Conservation (phyloP, 1,140 invertebrate genomes). For the Schlechtendalia chinensis region DNA sequence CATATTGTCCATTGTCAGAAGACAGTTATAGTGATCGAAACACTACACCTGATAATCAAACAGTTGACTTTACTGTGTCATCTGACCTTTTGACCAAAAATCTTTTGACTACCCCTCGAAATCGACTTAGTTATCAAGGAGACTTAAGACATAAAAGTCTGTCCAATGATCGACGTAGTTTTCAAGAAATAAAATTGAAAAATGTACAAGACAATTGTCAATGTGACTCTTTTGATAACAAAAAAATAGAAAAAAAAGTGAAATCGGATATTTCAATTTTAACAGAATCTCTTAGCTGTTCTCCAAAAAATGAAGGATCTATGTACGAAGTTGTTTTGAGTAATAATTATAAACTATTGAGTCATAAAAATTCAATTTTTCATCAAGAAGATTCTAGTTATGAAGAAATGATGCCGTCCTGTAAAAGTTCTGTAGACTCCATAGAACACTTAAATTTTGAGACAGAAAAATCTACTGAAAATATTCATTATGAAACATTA, state of each 20-base stretch:
- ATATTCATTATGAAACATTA: conserved; percentile 44
- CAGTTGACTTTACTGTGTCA: neutral
- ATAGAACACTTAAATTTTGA: conserved; percentile 37
- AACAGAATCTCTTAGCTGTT: conserved; percentile 23
- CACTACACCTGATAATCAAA: neutral
- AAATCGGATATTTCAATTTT: conserved; percentile 29
- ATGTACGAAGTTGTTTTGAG: conserved; percentile 15
- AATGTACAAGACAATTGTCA: neutral
- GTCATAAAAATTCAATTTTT: conserved; percentile 38
- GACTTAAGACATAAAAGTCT: conserved; percentile 36
- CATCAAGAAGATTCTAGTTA: conserved; percentile 33
- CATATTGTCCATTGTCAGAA: conserved; percentile 52
- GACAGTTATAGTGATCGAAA: conserved; percentile 51
- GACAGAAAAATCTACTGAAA: conserved; percentile 21
- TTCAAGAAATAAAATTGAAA: conserved; percentile 42
- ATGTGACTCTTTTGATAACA: conserved; percentile 1
- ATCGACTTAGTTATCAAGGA: conserved; percentile 51
- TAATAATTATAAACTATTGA: conserved; percentile 35
- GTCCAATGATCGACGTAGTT: conserved; percentile 30
- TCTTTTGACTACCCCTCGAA: conserved; percentile 38
- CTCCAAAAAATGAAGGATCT: neutral
- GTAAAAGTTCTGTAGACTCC: conserved; percentile 24
- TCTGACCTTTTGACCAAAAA: neutral
- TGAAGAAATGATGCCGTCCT: conserved; percentile 26
- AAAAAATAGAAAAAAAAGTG: neutral